Base-by-base conservation (phyloP, 2,888 invertebrate species). In the Campoplex nolae region DNA sequence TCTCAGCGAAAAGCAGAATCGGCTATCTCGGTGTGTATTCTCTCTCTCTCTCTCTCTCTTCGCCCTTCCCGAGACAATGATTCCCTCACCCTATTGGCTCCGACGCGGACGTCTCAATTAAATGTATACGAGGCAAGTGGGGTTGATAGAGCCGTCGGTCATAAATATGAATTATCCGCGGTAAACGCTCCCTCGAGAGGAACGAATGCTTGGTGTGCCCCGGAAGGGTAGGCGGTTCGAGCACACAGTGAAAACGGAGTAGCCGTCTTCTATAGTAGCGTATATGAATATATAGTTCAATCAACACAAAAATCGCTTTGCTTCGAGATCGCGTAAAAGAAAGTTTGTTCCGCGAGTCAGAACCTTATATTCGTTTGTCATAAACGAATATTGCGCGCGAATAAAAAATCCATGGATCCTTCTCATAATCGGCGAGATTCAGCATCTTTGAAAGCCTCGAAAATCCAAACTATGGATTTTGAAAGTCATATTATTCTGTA, bases 111-210 rank as follows among this genome's bases (percentile, higher is more conserved):
- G 93, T 94, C 94, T 94, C 94, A 94, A 94, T 94, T 94, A 94
- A 94, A 94, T 92, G 93, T 91, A 92, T 93, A 93, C 93, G 92
- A 93, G 92, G 90, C 92, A 91, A 93, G 92, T 91, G 92, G 93
- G 93, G 93, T 93, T 94, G 94, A 94, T 93, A 93, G 91, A 94
- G 93, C 92, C 91, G 88, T 92, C 90, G 92, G 92, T 92, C 93
- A 94, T 94, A 94, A 94, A 94, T 94, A 94, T 94, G 93, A 93
- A 94, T 94, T 94, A 94, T 93, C 93, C 93, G 92, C 90, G 92
- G 94, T 93, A 94, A 94, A 94, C 92, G 93, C 90, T 93, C 93
- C 93, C 93, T 82, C 90, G 93, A 91, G 93, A 83, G 88, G 85
- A 86, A 82, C 82, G 84, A 83, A 74, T 65, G 80, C 86, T 76